Evolutionary conservation across 2,113 vertebrate genomes (phyloP), one percentile per base, ranked within the genome.

Genomic region (Perca flavescens): DNA sequence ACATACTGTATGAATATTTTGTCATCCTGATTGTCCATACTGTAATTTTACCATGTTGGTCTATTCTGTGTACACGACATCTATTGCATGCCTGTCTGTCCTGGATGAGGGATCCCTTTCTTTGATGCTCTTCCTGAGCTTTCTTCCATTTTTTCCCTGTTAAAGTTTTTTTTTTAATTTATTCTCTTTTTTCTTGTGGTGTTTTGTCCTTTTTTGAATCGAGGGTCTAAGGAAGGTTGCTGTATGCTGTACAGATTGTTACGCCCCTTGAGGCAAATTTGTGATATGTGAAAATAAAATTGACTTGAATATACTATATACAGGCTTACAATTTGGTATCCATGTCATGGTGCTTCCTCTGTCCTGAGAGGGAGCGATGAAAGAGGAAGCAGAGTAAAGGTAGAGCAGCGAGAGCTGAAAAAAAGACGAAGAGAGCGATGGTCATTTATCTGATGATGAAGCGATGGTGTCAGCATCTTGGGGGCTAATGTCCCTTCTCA

Each of bases 391-490:
- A 8, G 46, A 62, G 10, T 5, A n/a, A 66, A 47, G 66, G 40
- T 22, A 34, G 46, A 36, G 65, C 19, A 58, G 53, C 58, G 10
- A 25, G 28, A 67, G 47, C 12, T 63, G 22, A n/a, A 40, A 57
- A 57, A 31, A 64, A 85, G 2, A 50, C 0, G 0, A 14, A 4
- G 16, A 80, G 77, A 50, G 56, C 4, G 49, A 62, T 34, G 74
- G n/a, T 67, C 66, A 68, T 88, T 74, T 67, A 70, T 89, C 78
- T 53, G 54, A 70, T 72, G 76, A 66, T 85, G 73, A 86, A 88
- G 86, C 36, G 13, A 66, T 66, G 25, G 79, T 54, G 82, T 92
- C 88, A 93, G 85, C 85, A 70, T 87, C 74, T 61, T 34, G 17
- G 54, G 61, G 60, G 61, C 73, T 75, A 70, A 86, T 83, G 78